phyloP scores from a whole-genome alignment of 2,113 vertebrate species.

The Thunnus thynnus region DNA sequence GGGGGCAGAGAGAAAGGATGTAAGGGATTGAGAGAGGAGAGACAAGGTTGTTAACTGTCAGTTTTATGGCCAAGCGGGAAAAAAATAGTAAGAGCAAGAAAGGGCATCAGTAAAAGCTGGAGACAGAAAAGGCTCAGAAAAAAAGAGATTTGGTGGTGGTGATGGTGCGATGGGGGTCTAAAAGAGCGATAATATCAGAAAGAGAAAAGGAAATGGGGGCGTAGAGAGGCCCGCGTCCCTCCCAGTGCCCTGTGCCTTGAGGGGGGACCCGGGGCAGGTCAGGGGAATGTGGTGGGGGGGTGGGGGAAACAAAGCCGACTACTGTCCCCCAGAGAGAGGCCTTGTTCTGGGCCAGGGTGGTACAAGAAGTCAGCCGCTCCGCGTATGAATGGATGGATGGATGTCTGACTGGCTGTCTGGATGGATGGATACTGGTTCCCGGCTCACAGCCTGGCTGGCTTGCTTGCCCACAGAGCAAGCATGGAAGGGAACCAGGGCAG shows the following conservation, averaged over 20 bases:
- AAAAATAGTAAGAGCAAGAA: slow-evolving; percentile 47
- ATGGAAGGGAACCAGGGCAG: slow-evolving; percentile 72
- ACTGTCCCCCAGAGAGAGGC: slow-evolving; percentile 85
- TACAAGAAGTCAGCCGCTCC: slow-evolving; percentile 73
- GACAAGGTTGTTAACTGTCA: slow-evolving; percentile 52
- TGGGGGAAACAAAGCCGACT: slow-evolving; percentile 78
- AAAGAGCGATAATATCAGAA: slow-evolving; percentile 67
- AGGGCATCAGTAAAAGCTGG: slow-evolving; percentile 58
- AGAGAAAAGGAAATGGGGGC: slow-evolving; percentile 62
- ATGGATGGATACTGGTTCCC: slow-evolving; percentile 67
- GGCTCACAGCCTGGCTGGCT: slow-evolving; percentile 46
- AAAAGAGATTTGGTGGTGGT: slow-evolving; percentile 8
- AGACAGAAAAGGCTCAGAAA: slow-evolving; percentile 36
- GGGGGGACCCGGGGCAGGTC: slow-evolving; percentile 77
- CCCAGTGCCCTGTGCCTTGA: slow-evolving; percentile 74
- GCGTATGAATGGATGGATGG: slow-evolving; percentile 71
- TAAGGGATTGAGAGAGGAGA: slow-evolving; percentile 32
- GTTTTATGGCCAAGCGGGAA: slow-evolving; percentile 52
- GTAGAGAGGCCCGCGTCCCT: slow-evolving; percentile 59
- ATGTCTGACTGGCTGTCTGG: slow-evolving; percentile 59
- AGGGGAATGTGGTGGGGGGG: slow-evolving; percentile 83
- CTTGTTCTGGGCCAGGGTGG: slow-evolving; percentile 74
- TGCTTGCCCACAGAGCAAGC: slow-evolving; percentile 68
- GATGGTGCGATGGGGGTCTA: slow-evolving; percentile 5
- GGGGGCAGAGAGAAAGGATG: slow-evolving; percentile 42